Percentiles rank a stretch among this genome's conserved stretches.
These are phyloP conservation scores for Thripadectes ignobilis DNA, from an alignment of 2,797 vertebrate genomes.

Conservation along the genomic window DNA sequence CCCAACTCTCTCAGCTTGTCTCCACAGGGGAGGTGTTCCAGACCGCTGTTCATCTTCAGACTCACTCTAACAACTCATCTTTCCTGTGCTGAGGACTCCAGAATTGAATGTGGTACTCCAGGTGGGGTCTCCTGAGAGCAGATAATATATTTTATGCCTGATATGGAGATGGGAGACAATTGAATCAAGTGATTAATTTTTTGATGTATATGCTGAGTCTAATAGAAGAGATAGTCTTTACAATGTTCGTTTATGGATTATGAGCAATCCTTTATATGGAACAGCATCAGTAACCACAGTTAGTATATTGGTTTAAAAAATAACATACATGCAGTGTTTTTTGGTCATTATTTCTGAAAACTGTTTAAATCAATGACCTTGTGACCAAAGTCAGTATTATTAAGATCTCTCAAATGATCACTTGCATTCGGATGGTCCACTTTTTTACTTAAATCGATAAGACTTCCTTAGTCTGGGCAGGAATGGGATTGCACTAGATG, in stretches of 20 bases:
- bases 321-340: accelerated
- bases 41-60: too few species aligned
- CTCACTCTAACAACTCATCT: background rate
- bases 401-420: background rate
- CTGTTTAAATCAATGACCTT: background rate
- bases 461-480: background rate
- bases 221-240: background rate
- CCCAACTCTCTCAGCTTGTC: background rate
- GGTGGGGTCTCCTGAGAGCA: background rate
- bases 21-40: background rate
- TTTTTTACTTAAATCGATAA: background rate
- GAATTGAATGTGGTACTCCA: background rate
- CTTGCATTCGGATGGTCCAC: accelerated
- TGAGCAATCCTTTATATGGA: background rate
- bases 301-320: background rate
- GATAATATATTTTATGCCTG: background rate
- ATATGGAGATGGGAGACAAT: background rate
- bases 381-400: background rate
- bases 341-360: background rate
- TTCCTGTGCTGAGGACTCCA: background rate
- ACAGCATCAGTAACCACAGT: background rate
- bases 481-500: background rate
- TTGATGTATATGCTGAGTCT: background rate
- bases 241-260: background rate
- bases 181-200: background rate